These are phyloP conservation scores for Gallinago jamesoni DNA, from an alignment of 2,113 vertebrate species.

Conservation along the genomic window DNA sequence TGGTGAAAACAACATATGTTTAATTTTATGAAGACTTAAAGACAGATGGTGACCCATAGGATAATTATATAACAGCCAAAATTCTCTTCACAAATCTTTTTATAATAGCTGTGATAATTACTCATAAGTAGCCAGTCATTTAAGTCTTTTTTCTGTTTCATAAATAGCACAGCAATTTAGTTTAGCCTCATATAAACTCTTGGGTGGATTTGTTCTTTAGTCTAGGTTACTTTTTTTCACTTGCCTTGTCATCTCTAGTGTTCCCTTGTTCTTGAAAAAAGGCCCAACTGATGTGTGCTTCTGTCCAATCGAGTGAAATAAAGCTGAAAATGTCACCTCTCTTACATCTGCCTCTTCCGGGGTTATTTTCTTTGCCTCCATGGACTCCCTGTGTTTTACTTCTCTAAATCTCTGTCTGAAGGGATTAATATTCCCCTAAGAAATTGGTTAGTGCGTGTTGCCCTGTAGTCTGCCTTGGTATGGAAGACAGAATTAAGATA, in stretches of 20 bases:
- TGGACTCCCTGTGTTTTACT: neutral
- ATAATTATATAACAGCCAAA: slow-evolving; percentile 63
- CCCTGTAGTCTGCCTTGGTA: neutral
- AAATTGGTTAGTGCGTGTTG: neutral
- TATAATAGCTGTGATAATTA: slow-evolving; percentile 36
- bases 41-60: slow-evolving; percentile 69
- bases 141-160: neutral
- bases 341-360: neutral
- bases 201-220: neutral
- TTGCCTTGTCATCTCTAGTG: neutral
- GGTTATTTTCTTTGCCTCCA: neutral
- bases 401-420: neutral
- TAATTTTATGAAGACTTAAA: slow-evolving; percentile 65
- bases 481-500: neutral
- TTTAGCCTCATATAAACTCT: neutral
- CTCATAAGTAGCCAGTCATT: slow-evolving; percentile 25
- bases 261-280: neutral
- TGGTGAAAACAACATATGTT: slow-evolving; percentile 69
- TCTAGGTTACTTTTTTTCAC: neutral
- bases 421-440: neutral
- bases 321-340: neutral
- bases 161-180: neutral
- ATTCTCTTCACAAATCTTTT: slow-evolving; percentile 61
- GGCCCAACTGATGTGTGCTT: neutral
- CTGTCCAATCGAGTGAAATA: neutral